Percentiles rank a stretch among this genome's conserved stretches.
phyloP scores from a whole-genome alignment of 2,113 vertebrate genomes.

The Sisor rabdophorus region DNA sequence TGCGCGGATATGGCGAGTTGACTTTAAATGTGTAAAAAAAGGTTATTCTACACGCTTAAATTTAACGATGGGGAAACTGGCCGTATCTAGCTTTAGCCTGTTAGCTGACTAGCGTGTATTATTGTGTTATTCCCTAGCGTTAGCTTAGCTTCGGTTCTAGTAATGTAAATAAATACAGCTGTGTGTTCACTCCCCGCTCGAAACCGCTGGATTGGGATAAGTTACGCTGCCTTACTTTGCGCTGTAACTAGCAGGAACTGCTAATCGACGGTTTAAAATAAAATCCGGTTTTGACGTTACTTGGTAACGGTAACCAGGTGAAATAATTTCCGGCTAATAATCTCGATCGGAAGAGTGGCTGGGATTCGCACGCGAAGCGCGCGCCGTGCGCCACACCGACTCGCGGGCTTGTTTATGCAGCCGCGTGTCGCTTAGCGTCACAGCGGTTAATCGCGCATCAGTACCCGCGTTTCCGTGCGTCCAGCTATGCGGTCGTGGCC shows the following conservation, averaged over 20 bases:
- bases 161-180: background rate
- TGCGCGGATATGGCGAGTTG: background rate
- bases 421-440: background rate
- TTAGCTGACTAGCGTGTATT: background rate
- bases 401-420: background rate
- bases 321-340: no score
- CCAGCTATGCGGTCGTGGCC: slow-evolving; percentile 1
- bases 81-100: slow-evolving; percentile 6
- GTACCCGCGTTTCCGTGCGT: background rate
- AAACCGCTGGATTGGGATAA: no score
- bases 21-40: background rate
- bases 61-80: background rate
- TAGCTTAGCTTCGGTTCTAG: slow-evolving; percentile 19
- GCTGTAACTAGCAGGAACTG: background rate
- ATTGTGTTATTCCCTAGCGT: background rate
- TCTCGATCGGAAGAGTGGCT: background rate
- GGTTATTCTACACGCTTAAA: background rate
- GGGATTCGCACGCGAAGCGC: background rate
- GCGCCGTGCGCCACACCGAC: background rate
- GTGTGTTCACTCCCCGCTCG: no score
- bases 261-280: background rate
- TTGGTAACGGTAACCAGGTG: background rate
- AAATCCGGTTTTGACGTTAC: no score
- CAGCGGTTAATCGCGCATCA: background rate
- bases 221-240: background rate